Evolutionary conservation across 2,888 invertebrate genomes (phyloP), one percentile per base, ranked within the genome.

Genomic region (Macrostomum cliftonense): DNA sequence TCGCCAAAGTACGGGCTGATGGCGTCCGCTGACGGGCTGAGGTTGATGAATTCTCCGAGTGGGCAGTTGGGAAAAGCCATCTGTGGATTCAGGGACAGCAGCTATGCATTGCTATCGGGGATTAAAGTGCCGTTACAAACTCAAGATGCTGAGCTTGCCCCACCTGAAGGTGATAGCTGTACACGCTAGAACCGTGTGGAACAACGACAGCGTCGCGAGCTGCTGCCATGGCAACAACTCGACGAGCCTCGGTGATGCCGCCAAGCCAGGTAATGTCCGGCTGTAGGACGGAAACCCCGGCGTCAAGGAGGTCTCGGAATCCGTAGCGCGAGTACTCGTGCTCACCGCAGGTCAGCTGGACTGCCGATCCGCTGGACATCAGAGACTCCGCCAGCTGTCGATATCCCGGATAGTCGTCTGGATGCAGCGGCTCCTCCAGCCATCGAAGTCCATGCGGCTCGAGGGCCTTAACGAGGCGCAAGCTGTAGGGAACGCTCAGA

Each of bases 231-330:
- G 64, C 62, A 48, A 63, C 61, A 17, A 65, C 58, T 14, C 63
- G 52, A 37, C 60, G 55, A 17, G 64, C 64, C 52, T 65, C 65
- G 2, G 65, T 65, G 7, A 65, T 59, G 1, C 65, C 64, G n/a
- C 64, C 64, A 16, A 64, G 47, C 65, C 64, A 64, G n/a, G 63
- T 63, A 50, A 65, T 64, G 50, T 65, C 65, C 1, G 65, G 65
- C 50, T 65, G 65, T 11, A 65, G 55, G 42, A 65, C 61, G 52
- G 64, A 64, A 19, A 63, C 63, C 51, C 64, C 55, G 2, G 58
- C 57, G 21, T 59, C 56, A 12, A 65, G 53, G 7, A 65, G 60
- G 45, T 60, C 60, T 40, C 57, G 57, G 49, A 60, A 65, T 12
- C 65, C 65, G 43, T 64, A 64, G 4, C 64, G 57, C 14, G 59